Evolutionary conservation across 2,113 vertebrate species (phyloP).

Genomic region (Bufo gargarizans): DNA sequence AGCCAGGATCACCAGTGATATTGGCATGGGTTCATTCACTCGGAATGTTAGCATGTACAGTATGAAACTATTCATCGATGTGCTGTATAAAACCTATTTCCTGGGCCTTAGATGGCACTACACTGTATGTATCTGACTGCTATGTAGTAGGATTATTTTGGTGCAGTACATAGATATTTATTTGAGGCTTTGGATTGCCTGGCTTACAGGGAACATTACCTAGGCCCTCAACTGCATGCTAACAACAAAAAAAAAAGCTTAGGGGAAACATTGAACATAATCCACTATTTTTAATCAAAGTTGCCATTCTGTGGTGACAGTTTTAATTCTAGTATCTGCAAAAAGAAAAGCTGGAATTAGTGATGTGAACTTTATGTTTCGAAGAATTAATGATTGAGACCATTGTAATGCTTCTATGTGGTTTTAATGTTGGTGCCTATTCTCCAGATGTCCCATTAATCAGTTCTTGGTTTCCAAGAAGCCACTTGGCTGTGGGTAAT

Average conservation of each 20-base stretch:
- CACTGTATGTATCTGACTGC: too few species aligned
- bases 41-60: too few species aligned
- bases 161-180: too few species aligned
- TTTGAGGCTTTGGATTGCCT: neutral
- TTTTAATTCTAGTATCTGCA: neutral
- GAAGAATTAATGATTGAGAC: neutral
- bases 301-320: neutral
- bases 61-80: too few species aligned
- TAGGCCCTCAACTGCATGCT: neutral
- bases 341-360: neutral
- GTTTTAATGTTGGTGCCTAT: constrained; percentile 11
- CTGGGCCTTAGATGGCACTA: too few species aligned
- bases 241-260: neutral
- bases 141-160: too few species aligned
- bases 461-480: constrained; percentile 31
- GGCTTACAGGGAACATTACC: neutral
- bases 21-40: too few species aligned
- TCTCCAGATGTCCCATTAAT: constrained; percentile 41
- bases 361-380: neutral
- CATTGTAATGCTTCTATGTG: neutral
- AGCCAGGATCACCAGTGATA: too few species aligned
- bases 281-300: neutral
- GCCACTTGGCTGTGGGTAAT: constrained; percentile 30
- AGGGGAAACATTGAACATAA: neutral
- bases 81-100: too few species aligned